Conservation (phyloP, 2,888 invertebrate species). For the Matsumyia berberina region DNA sequence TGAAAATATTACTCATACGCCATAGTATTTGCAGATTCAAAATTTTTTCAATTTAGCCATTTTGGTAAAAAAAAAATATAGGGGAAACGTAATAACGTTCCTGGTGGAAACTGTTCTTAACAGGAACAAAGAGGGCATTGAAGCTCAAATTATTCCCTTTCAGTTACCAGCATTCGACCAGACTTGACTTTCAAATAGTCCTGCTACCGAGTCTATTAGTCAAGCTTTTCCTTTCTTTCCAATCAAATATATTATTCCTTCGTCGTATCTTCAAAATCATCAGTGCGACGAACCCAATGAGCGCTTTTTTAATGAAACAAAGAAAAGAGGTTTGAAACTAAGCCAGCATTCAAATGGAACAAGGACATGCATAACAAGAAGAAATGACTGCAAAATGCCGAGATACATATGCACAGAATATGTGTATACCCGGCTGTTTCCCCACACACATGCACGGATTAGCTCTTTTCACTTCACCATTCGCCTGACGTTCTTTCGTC, state of each 20-base stretch:
- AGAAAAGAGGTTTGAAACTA: slow-evolving; percentile 27
- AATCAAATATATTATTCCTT: slow-evolving; percentile 12
- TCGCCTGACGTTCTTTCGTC: slow-evolving; percentile 15
- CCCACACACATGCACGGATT: slow-evolving; percentile 22
- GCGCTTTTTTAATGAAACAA: slow-evolving; percentile 29
- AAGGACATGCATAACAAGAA: slow-evolving; percentile 65
- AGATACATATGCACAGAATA: slow-evolving; percentile 29
- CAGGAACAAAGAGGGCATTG: too few relatives aligned
- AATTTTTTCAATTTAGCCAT: too few relatives aligned
- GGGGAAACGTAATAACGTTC: too few relatives aligned
- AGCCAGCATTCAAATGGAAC: slow-evolving; percentile 65
- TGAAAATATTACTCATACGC: too few relatives aligned
- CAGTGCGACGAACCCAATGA: slow-evolving; percentile 43
- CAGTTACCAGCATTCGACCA: too few relatives aligned
- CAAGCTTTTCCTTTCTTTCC: background rate
- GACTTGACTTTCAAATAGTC: too few relatives aligned
- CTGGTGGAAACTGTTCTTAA: too few relatives aligned
- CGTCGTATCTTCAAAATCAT: slow-evolving; percentile 16
- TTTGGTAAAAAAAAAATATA: too few relatives aligned
- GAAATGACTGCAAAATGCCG: slow-evolving; percentile 66
- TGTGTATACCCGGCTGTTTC: slow-evolving; percentile 1
- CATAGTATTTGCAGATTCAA: too few relatives aligned
- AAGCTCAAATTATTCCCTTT: too few relatives aligned
- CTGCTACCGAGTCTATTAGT: background rate
- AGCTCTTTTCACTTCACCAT: slow-evolving; percentile 7